Evolutionary conservation across 1,140 invertebrate species (phyloP).

Genomic region (Cylas formicarius): DNA sequence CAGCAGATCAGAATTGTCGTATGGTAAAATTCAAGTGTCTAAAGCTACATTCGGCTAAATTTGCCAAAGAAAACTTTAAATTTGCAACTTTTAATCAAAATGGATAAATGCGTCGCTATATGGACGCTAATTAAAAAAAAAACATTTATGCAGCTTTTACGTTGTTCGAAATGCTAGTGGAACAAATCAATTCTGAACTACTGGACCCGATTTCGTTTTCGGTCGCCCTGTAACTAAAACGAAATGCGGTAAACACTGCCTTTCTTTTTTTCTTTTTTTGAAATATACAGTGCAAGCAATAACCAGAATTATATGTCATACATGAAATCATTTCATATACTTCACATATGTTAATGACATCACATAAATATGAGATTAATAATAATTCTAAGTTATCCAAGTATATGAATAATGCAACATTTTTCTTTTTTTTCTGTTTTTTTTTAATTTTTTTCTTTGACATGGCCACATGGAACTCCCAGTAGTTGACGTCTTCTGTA

Average conservation of each 20-base stretch:
- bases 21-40: too few relatives aligned
- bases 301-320: constrained; percentile 37
- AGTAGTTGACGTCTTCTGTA: constrained; percentile 25
- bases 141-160: too few relatives aligned
- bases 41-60: too few relatives aligned
- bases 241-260: constrained; percentile 34
- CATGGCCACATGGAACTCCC: constrained; percentile 39
- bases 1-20: constrained; percentile 42
- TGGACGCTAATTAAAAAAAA: too few relatives aligned
- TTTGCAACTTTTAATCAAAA: too few relatives aligned
- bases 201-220: constrained; percentile 38
- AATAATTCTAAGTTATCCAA: constrained; percentile 37
- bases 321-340: constrained; percentile 40
- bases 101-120: too few relatives aligned
- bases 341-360: constrained; percentile 36
- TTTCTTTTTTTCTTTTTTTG: too few relatives aligned
- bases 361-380: constrained; percentile 34
- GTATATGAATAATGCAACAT: constrained; percentile 18
- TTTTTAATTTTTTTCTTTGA: too few relatives aligned
- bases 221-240: constrained; percentile 37
- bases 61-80: too few relatives aligned
- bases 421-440: constrained; percentile 9
- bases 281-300: constrained; percentile 35
- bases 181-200: constrained; percentile 40
- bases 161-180: too few relatives aligned